Base-by-base conservation (phyloP, 2,113 vertebrate species). In the Philantomba maxwellii region DNA sequence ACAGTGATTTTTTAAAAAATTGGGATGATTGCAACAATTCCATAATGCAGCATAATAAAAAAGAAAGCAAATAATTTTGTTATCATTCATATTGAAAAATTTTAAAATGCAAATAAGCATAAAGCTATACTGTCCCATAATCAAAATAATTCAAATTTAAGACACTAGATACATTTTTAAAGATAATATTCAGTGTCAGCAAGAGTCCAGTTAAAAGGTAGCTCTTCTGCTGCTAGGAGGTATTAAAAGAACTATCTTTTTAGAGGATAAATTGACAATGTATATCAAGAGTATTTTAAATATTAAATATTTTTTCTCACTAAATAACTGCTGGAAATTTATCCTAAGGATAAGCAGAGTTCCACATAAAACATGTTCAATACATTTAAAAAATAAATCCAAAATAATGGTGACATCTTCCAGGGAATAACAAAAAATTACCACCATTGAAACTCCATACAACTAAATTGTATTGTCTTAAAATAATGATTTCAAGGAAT, bases 71-170 rank as follows among this genome's bases (percentile, higher is more conserved):
- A 2, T 77, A 51, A 73, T 64, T 94, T 84, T 89, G 66, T 90
- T 93, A 94, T 49, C 64, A 55, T 94, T 87, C 39, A 94, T 70
- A 82, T 53, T 57, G 19, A 96, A 95, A 89, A 66, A 60, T 43
- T 94, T 87, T 43, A 78, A 75, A 91, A 92, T 39, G 9, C 12
- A 75, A 96, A 58, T 58, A 75, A 87, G 28, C 45, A 86, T 85
- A 87, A 97, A 93, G 80, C n/a, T 30, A 6, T 66, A 93, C 36
- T 49, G 43, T 75, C 6, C 58, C 30, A 80, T 94, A 64, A 85
- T 66, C 21, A 77, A 91, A 94, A 82, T 88, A 89, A 85, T 93
- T 93, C 70, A 81, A 93, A 93, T 91, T 82, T 90, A 96, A 95
- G 36, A 62, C n/a, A 70, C 11, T 30, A 13, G 66, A 89, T 91